Conservation (phyloP, 2,888 invertebrate genomes). For the Bhutanitis thaidina region DNA sequence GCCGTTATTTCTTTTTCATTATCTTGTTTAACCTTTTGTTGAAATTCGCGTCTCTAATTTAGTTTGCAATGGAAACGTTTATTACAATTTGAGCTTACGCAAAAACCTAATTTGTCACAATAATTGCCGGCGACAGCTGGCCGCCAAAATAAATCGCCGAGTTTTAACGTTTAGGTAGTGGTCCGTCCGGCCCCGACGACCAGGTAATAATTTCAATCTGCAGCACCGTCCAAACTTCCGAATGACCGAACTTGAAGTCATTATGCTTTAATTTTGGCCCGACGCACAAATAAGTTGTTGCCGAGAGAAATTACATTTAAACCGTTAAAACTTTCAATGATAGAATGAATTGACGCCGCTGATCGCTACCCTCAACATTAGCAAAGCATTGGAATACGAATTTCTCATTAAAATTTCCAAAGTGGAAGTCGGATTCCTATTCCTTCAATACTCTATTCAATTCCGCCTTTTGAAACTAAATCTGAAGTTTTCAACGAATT, state of each 20-base stretch:
- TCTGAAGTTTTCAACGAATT: constrained; percentile 65
- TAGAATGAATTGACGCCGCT: constrained; percentile 60
- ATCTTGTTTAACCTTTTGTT: too few relatives aligned
- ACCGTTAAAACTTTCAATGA: constrained; percentile 50
- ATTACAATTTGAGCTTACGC: constrained; percentile 43
- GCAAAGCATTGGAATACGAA: constrained; percentile 66
- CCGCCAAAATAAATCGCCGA: constrained; percentile 62
- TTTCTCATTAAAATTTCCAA: constrained; percentile 74
- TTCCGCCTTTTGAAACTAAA: constrained; percentile 70
- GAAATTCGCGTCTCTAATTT: not conserved
- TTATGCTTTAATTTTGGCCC: constrained; percentile 67
- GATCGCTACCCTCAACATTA: constrained; percentile 54
- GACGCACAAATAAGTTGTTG: constrained; percentile 60
- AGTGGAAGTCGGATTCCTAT: constrained; percentile 53
- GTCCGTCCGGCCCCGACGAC: constrained; percentile 39
- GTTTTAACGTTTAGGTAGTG: constrained; percentile 51
- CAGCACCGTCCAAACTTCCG: constrained; percentile 53
- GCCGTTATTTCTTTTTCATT: too few relatives aligned
- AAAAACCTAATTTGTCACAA: constrained; percentile 60
- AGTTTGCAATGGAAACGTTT: constrained; percentile 8
- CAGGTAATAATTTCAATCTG: constrained; percentile 76
- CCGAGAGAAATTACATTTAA: constrained; percentile 49
- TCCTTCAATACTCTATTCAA: constrained; percentile 55
- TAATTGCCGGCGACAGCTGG: constrained; percentile 70
- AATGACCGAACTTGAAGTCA: constrained; percentile 66